Base-by-base conservation (phyloP, 1,140 invertebrate species). In the Meloidogyne exigua region DNA sequence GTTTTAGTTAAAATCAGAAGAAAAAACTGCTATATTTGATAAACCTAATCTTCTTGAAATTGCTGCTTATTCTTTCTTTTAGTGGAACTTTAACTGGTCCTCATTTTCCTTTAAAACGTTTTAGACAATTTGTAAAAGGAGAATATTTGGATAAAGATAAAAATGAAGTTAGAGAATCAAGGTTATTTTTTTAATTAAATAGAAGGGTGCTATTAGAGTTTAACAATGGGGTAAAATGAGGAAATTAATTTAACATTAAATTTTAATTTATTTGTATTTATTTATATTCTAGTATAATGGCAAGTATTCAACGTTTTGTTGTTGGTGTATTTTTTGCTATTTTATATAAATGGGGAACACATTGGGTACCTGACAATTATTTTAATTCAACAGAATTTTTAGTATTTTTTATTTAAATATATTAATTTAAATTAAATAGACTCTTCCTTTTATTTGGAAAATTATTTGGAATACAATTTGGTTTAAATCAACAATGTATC, bases 11-110 rank as follows among this genome's bases (percentile, higher is more conserved):
- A 44, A 44, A 44, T 7, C 49, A 57, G n/a, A n/a, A 57, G 5
- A 3, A 12, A 32, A 26, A 11, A 73, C 88, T 11, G 88, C 83
- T 0, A 83, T 90, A 44, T 36, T 66, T 7, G 79, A 82, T 21
- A 77, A 83, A 18, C 89, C 89, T 13, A 79, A 82, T 23, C 76
- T 90, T 9, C 75, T 90, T 9, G 89, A 89, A 77, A 86, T 88
- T 69, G 84, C 86, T 28, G 88, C 89, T 11, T 88, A 87, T 44
- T 78, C 76, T 42, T 88, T 87, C 62, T 90, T 85, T 88, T 81
- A 84, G 88, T 65, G 88, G 88, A 32, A 88, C 89, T 32, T 77
- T 90, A 21, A 88, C 88, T 70, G 89, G 89, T 68, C 89, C 89
- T 23, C 86, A 89, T 83, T 89, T 88, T 80, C 82, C 87, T 44